A percentile compares a stretch with the other conserved stretches of the same genome.
Conservation (phyloP, 2,113 vertebrate genomes). For the Colossoma macropomum region DNA sequence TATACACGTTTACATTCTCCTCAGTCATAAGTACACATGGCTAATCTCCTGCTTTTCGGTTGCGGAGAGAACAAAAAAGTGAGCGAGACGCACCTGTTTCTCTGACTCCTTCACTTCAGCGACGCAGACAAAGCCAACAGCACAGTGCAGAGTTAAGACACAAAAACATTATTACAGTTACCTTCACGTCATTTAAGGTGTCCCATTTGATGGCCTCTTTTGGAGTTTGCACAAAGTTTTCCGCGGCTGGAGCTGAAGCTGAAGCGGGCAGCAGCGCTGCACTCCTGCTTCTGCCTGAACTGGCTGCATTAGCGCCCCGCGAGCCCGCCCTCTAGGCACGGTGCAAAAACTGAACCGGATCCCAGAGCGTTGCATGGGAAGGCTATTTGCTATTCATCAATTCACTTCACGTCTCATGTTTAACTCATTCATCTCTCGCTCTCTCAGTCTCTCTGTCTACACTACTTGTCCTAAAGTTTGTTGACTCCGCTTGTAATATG, state of each 20-base stretch:
- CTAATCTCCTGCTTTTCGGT: neutral
- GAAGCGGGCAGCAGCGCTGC: neutral
- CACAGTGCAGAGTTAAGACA: neutral
- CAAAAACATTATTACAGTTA: neutral
- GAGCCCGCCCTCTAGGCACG: conserved; percentile 18
- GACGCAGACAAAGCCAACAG: neutral
- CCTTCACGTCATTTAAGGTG: neutral
- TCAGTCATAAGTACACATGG: no score
- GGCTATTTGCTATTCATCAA: conserved; percentile 5
- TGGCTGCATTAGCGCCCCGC: conserved; percentile 8
- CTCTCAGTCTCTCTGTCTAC: neutral
- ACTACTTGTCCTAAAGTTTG: no score
- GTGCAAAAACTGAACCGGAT: conserved; percentile 54
- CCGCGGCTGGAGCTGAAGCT: neutral
- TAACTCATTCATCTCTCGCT: neutral
- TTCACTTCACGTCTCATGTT: neutral
- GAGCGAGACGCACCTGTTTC: conserved; percentile 27
- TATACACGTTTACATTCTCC: neutral
- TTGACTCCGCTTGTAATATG: no score
- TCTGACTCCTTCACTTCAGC: neutral
- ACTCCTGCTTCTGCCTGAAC: conserved; percentile 5
- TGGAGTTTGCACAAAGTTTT: neutral
- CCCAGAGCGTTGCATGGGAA: neutral
- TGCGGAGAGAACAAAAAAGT: neutral
- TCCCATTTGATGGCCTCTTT: neutral